A percentile compares a stretch with the other conserved stretches of the same genome.
Evolutionary conservation across 2,113 vertebrate genomes (phyloP).

Genomic region (Procavia capensis): DNA sequence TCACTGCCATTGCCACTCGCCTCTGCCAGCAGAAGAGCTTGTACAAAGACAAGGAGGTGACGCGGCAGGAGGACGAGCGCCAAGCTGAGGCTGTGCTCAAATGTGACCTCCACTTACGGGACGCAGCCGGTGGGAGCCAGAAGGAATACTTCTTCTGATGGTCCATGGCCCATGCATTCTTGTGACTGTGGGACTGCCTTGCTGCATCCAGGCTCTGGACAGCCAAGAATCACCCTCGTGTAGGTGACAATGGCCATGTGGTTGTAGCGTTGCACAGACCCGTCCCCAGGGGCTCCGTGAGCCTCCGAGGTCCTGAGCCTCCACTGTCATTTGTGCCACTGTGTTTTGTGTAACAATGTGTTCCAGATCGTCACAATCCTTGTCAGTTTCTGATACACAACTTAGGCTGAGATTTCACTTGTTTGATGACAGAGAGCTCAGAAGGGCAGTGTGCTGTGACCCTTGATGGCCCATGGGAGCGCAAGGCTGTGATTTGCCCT

Average conservation of each 20-base stretch:
- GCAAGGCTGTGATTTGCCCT: too few relatives aligned
- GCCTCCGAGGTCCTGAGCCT: neutral
- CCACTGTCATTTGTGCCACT: neutral
- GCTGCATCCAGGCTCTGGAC: neutral
- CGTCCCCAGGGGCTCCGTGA: neutral
- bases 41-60: neutral
- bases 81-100: neutral
- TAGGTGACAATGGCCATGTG: neutral
- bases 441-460: neutral
- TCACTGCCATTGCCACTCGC: neutral
- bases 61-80: neutral
- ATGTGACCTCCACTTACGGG: neutral
- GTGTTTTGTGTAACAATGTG: neutral
- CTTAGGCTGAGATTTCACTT: neutral
- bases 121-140: neutral
- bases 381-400: neutral
- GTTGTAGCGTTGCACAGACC: neutral
- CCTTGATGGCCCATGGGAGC: neutral
- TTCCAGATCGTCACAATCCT: neutral
- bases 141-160: neutral
- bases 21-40: neutral
- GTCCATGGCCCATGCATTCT: neutral
- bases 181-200: neutral
- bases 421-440: neutral
- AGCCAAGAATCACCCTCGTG: neutral